Evolutionary conservation across 1,140 invertebrate species (phyloP).

Genomic region (Zaprionus lachaisei): DNA sequence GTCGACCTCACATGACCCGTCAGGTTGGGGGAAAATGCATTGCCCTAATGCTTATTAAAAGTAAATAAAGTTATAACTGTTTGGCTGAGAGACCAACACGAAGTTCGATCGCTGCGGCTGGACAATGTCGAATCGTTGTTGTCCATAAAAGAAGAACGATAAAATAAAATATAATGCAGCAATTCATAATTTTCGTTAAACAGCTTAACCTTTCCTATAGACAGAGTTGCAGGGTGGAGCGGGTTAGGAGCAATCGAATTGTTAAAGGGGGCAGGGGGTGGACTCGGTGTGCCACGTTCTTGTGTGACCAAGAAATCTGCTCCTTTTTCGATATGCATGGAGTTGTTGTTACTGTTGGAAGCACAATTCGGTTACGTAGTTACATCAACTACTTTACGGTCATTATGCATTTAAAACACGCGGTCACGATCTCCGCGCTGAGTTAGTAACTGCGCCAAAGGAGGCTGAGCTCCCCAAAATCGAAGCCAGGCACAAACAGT

Average conservation of each 20-base stretch:
- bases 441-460: conserved; percentile 78
- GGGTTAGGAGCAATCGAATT: neutral
- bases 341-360: conserved; percentile 49
- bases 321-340: conserved; percentile 75
- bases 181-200: conserved; percentile 81
- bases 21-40: conserved; percentile 1
- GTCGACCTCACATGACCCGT: conserved; percentile 58
- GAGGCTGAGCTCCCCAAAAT: conserved; percentile 47
- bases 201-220: conserved; percentile 50
- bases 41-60: conserved; percentile 72
- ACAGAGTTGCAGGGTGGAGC: conserved; percentile 3
- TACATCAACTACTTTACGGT: conserved; percentile 83
- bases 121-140: conserved; percentile 33
- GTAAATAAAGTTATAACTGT: conserved; percentile 82
- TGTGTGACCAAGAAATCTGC: conserved; percentile 57
- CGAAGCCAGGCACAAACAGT: conserved; percentile 50
- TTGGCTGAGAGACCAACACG: conserved; percentile 52
- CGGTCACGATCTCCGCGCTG: conserved; percentile 83
- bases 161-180: conserved; percentile 82
- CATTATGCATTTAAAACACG: conserved; percentile 85
- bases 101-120: conserved; percentile 23
- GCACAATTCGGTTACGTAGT: conserved; percentile 66
- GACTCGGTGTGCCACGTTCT: conserved; percentile 38
- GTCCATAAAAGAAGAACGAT: conserved; percentile 63
- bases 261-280: neutral